These are phyloP conservation scores for Eupithecia insigniata DNA, from an alignment of 2,888 invertebrate genomes.

Conservation along the genomic window DNA sequence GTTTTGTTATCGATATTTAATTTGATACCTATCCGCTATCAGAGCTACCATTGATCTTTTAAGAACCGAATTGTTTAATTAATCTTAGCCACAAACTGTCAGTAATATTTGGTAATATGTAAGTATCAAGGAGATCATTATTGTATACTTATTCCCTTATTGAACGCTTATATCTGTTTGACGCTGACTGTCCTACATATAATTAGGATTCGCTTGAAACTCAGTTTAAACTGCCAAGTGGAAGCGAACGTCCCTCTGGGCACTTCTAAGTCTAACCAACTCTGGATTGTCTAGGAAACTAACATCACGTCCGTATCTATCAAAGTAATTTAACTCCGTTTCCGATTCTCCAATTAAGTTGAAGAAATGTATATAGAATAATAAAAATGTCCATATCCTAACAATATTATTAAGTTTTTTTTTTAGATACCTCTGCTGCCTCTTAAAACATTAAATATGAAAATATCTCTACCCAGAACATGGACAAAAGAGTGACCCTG, in stretches of 20 bases:
- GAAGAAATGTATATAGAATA: background rate
- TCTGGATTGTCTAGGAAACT: conserved; percentile 48
- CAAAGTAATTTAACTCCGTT: background rate
- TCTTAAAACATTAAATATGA: background rate
- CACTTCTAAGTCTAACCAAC: conserved; percentile 43
- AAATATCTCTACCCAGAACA: background rate
- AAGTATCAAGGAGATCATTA: no score
- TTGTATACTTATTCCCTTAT: no score
- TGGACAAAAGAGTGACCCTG: background rate
- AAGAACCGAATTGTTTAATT: no score
- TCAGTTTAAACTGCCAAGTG: conserved; percentile 51
- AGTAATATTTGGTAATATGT: no score
- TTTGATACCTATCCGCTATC: no score
- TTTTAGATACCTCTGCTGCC: background rate
- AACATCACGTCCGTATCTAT: background rate
- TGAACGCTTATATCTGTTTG: background rate
- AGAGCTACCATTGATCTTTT: no score
- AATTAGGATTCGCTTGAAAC: conserved; percentile 54
- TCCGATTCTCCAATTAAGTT: background rate
- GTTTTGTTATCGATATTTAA: no score
- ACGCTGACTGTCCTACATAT: conserved; percentile 43
- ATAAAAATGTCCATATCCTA: no score
- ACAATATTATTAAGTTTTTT: no score
- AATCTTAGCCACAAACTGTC: no score
- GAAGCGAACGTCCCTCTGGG: conserved; percentile 45